A percentile compares a stretch with the other conserved stretches of the same genome.
Evolutionary conservation across 2,888 invertebrate species (phyloP).

Genomic region (Hyles lineata): DNA sequence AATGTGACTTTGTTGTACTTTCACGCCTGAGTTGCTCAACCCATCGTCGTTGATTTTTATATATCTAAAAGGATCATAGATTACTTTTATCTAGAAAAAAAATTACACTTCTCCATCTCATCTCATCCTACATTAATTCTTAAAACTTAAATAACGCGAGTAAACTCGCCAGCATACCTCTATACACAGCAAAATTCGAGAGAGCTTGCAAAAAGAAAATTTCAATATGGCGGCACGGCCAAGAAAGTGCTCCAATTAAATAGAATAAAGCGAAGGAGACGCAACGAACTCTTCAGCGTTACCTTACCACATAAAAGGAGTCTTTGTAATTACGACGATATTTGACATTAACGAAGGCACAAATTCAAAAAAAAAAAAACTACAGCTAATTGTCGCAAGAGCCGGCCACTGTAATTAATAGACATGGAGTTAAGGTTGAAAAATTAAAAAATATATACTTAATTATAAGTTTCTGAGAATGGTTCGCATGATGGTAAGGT

Average conservation of each 20-base stretch:
- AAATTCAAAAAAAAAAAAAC: background rate
- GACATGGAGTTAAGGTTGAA: background rate
- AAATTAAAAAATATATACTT: background rate
- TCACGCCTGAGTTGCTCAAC: too few relatives aligned
- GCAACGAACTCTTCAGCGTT: constrained; percentile 21
- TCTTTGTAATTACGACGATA: constrained; percentile 10
- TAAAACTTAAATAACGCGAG: too few relatives aligned
- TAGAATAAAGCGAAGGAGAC: constrained; percentile 21
- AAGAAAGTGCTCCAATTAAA: constrained; percentile 27
- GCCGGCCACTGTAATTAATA: background rate
- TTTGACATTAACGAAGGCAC: constrained; percentile 19
- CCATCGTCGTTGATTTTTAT: too few relatives aligned
- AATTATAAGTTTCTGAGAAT: constrained; percentile 7
- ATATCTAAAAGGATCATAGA: too few relatives aligned
- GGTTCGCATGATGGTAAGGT: background rate
- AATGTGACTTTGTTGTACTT: too few relatives aligned
- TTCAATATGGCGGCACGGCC: constrained; percentile 12
- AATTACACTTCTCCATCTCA: too few relatives aligned
- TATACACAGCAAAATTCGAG: too few relatives aligned
- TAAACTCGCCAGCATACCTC: too few relatives aligned
- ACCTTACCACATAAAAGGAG: constrained; percentile 17
- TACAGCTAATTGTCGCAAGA: background rate
- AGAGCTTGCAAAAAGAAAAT: background rate
- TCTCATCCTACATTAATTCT: too few relatives aligned
- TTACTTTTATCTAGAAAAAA: too few relatives aligned